A percentile compares a stretch with the other conserved stretches of the same genome.
phyloP scores from a whole-genome alignment of 2,888 invertebrate genomes.

The Pollenia griseotomentosa region DNA sequence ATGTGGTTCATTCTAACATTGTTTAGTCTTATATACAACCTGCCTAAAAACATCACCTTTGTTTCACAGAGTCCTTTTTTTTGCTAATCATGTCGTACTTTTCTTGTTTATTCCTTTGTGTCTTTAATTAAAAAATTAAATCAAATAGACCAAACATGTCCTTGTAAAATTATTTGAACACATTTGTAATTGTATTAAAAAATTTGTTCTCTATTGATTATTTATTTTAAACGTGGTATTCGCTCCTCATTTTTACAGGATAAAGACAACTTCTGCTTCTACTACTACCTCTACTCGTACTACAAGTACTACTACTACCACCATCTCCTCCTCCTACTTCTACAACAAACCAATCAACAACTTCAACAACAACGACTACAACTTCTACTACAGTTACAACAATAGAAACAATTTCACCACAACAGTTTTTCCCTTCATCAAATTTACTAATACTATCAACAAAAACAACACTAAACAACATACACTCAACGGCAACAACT shows the following conservation, averaged over 20 bases:
- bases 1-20: slow-evolving; percentile 29
- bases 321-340: slow-evolving; percentile 82
- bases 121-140: slow-evolving; percentile 25
- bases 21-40: slow-evolving; percentile 23
- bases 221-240: slow-evolving; percentile 83
- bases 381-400: slow-evolving; percentile 70
- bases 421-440: slow-evolving; percentile 71
- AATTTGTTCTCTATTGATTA: slow-evolving; percentile 73
- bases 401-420: slow-evolving; percentile 70
- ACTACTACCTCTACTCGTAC: slow-evolving; percentile 80
- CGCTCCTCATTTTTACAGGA: slow-evolving; percentile 84
- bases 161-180: slow-evolving; percentile 66
- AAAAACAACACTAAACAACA: slow-evolving; percentile 71
- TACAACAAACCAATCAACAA: slow-evolving; percentile 77
- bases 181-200: slow-evolving; percentile 64
- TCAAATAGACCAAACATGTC: slow-evolving; percentile 52
- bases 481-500: slow-evolving; percentile 64
- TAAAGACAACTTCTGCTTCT: slow-evolving; percentile 83
- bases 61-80: slow-evolving; percentile 32
- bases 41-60: slow-evolving; percentile 32
- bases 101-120: slow-evolving; percentile 58
- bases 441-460: slow-evolving; percentile 72
- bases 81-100: slow-evolving; percentile 60
- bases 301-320: slow-evolving; percentile 81
- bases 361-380: slow-evolving; percentile 76